Evolutionary conservation across 2,113 vertebrate genomes (phyloP).

Genomic region (Coryphaenoides rupestris): DNA sequence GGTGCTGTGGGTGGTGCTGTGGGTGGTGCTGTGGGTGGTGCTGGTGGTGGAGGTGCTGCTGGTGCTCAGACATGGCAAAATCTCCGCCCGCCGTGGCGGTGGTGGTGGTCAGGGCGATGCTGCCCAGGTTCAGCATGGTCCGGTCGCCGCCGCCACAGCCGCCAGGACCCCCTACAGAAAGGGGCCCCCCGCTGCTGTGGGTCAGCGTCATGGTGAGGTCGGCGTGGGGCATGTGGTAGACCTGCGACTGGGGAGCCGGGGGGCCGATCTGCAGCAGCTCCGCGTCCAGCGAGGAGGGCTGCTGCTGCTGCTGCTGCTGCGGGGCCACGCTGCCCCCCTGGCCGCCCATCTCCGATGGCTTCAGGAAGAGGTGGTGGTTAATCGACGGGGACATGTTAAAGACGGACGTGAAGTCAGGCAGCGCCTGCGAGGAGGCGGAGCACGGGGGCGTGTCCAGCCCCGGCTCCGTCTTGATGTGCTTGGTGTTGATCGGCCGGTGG

Average conservation of each 20-base stretch:
- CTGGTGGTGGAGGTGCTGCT: slow-evolving; percentile 62
- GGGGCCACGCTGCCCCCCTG: slow-evolving; percentile 8
- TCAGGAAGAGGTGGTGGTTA: slow-evolving; percentile 68
- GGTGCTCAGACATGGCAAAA: slow-evolving; percentile 6
- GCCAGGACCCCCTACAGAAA: no score
- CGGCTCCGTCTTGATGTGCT: slow-evolving; percentile 82
- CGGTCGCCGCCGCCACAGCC: no score
- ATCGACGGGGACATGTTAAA: slow-evolving; percentile 79
- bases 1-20: slow-evolving; percentile 29
- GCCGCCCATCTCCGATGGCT: slow-evolving; percentile 78
- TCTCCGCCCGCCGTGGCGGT: slow-evolving; percentile 44
- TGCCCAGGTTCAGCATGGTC: slow-evolving; percentile 77
- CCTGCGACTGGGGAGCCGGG: slow-evolving; percentile 66
- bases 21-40: slow-evolving; percentile 50
- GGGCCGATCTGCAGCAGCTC: slow-evolving; percentile 76
- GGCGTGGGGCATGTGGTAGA: slow-evolving; percentile 80
- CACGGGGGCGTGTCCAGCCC: slow-evolving; percentile 71
- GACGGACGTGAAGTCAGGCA: slow-evolving; percentile 89
- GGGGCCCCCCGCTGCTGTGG: slow-evolving; percentile 48
- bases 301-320: slow-evolving; percentile 31
- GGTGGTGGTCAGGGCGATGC: slow-evolving; percentile 61
- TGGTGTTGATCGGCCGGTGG: slow-evolving; percentile 64
- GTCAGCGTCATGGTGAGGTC: slow-evolving; percentile 73
- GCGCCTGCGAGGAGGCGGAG: slow-evolving; percentile 79
- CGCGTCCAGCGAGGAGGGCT: slow-evolving; percentile 27